Evolutionary conservation across 2,888 invertebrate genomes (phyloP).

Genomic region (Rhogogaster chlorosoma): DNA sequence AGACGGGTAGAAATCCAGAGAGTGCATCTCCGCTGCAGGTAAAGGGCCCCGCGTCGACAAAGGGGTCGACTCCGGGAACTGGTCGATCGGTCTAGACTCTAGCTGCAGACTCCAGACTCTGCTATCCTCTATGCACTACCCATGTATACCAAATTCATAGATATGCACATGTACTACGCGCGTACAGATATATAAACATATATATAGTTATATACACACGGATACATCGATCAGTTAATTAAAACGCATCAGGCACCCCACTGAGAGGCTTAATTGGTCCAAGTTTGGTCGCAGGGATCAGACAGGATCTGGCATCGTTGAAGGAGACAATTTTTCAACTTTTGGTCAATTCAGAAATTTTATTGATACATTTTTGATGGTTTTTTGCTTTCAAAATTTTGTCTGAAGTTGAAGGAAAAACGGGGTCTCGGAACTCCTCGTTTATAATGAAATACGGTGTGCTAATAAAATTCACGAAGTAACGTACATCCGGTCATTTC

Average conservation of each 20-base stretch:
- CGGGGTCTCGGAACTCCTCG: slow-evolving; percentile 1
- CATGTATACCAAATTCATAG: not conserved
- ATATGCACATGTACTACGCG: not conserved
- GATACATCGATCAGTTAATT: slow-evolving; percentile 35
- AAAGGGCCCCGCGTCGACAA: not conserved
- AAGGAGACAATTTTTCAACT: not conserved
- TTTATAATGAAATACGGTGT: slow-evolving; percentile 10
- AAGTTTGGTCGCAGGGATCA: not conserved
- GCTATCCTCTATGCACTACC: not conserved
- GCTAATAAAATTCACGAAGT: slow-evolving; percentile 22
- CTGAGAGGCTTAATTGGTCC: not conserved
- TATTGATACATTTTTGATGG: not conserved
- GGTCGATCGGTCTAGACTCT: slow-evolving; percentile 72
- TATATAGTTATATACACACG: not conserved
- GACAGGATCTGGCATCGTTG: not conserved
- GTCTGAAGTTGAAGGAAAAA: not conserved
- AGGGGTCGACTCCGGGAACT: slow-evolving; percentile 60
- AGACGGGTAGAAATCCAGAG: slow-evolving; percentile 27
- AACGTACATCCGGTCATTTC: slow-evolving; percentile 48
- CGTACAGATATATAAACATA: too few species aligned
- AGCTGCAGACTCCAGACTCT: slow-evolving; percentile 62
- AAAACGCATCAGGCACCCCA: slow-evolving; percentile 7
- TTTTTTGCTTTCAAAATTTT: not conserved
- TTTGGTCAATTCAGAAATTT: not conserved
- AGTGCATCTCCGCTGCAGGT: slow-evolving; percentile 21